Base-by-base conservation (phyloP, 1,140 invertebrate genomes). In the Microplitis mediator region DNA sequence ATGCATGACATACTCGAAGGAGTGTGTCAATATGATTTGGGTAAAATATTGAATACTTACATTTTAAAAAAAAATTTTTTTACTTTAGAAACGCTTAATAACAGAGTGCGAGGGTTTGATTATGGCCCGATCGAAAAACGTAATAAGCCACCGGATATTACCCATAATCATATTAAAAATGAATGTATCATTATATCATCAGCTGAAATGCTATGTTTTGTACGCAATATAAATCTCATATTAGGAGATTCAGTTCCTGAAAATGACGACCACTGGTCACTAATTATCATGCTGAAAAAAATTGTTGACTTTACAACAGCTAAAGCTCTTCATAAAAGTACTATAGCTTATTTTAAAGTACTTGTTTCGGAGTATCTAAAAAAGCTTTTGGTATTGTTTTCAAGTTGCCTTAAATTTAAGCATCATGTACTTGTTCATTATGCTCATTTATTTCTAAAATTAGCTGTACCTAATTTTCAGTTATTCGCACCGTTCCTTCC, bases 371-470 rank as follows among this genome's bases (percentile, higher is more conserved):
- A 75, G 45, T 71, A 70, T 51, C 69, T 73, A 31, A 36, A 6
- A 56, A 36, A 61, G 11, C 66, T 69, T 52, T 51, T 60, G 4
- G 36, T 65, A 52, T 32, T 70, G 3, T 72, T 72, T 52, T 51
- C 71, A 23, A 70, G 66, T 50, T 73, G 9, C 4, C 34, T 75
- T 35, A 75, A 75, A 62, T 68, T 56, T 8, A 75, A 75, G 35
- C 73, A 74, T 69, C 72, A 76, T 63, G 13, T 71, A 35, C 66
- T 31, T 32, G n/a, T 76, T n/a, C 69, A 76, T 68, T 76, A 76
- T 39, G 11, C 58, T 50, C 4, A 52, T 9, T n/a, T 71, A 8
- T 67, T 76, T n/a, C 16, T 45, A 5, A 56, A 61, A 39, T 69
- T 70, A 54, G 16, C 52, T 54, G 5, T 54, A 13, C 52, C 16